A percentile compares a stretch with the other conserved stretches of the same genome.
These are phyloP conservation scores for Hyperoplus lanceolatus DNA, from an alignment of 2,797 vertebrate species.

Conservation along the genomic window DNA sequence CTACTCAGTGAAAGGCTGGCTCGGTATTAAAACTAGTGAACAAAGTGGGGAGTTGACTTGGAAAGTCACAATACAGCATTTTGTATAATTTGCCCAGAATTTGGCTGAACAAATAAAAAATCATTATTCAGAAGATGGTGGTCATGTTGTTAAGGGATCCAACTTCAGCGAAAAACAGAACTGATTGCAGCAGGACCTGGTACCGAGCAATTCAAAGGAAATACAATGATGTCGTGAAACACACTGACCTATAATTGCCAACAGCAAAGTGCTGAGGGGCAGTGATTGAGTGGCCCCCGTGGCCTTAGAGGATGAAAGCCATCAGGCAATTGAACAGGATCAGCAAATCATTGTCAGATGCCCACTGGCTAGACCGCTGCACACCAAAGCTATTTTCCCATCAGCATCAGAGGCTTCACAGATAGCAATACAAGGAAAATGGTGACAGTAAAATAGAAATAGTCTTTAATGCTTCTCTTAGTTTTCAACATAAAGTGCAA, in stretches of 20 bases:
- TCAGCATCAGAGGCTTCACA: slow-evolving; percentile 58
- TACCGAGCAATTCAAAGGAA: slow-evolving; percentile 57
- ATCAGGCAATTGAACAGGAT: slow-evolving; percentile 80
- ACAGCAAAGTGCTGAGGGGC: slow-evolving; percentile 65
- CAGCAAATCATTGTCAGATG: slow-evolving; percentile 86
- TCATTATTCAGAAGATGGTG: slow-evolving; percentile 36
- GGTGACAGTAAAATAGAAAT: slow-evolving; percentile 42
- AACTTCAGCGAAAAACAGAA: slow-evolving; percentile 45
- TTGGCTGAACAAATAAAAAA: slow-evolving; percentile 38
- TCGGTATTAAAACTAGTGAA: background rate
- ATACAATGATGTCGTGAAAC: slow-evolving; percentile 78
- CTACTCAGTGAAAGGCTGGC: background rate
- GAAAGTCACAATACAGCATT: background rate
- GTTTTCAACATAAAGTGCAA: slow-evolving; percentile 39
- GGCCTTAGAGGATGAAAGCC: slow-evolving; percentile 76
- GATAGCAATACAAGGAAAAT: slow-evolving; percentile 61
- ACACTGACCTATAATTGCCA: slow-evolving; percentile 84
- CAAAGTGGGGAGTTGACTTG: background rate
- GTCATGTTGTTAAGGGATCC: slow-evolving; percentile 24
- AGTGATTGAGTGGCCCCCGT: slow-evolving; percentile 71
- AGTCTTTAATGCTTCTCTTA: slow-evolving; percentile 24
- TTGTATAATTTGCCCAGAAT: slow-evolving; percentile 3
- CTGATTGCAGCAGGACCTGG: slow-evolving; percentile 55
- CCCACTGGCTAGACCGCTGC: slow-evolving; percentile 56
- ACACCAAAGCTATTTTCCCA: slow-evolving; percentile 63